Evolutionary conservation across 2,888 invertebrate species (phyloP).

Genomic region (Julus scandinavius): DNA sequence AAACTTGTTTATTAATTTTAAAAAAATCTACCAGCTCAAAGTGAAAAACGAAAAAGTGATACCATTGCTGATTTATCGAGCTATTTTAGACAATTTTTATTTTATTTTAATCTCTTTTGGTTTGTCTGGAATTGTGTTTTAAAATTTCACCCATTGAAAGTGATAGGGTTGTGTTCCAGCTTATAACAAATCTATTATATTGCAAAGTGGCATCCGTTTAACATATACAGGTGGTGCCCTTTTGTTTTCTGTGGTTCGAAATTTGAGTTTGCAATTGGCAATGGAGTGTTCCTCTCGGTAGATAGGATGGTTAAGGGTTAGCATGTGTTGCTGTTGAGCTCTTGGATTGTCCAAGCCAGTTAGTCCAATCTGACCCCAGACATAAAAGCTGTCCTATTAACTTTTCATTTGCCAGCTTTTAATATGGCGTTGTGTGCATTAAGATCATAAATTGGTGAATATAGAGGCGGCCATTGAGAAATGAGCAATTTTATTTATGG

Average conservation of each 20-base stretch:
- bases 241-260: neutral
- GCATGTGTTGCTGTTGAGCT: neutral
- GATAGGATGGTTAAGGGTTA: neutral
- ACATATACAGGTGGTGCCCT: too few relatives aligned
- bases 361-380: neutral
- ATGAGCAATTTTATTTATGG: conserved; percentile 41
- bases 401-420: conserved; percentile 44
- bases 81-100: too few relatives aligned
- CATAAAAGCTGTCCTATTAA: conserved; percentile 46
- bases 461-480: conserved; percentile 36
- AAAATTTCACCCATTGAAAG: too few relatives aligned
- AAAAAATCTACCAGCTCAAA: too few relatives aligned
- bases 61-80: too few relatives aligned
- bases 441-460: conserved; percentile 46
- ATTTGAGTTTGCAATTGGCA: neutral
- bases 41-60: too few relatives aligned
- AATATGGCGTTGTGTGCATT: conserved; percentile 42
- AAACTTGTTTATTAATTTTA: too few relatives aligned
- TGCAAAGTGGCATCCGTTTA: too few relatives aligned
- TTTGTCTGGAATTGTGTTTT: too few relatives aligned
- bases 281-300: neutral
- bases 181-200: too few relatives aligned
- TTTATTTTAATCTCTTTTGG: too few relatives aligned
- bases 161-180: too few relatives aligned
- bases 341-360: neutral